Conservation (phyloP, 2,888 invertebrate genomes). For the Eulithis prunata region DNA sequence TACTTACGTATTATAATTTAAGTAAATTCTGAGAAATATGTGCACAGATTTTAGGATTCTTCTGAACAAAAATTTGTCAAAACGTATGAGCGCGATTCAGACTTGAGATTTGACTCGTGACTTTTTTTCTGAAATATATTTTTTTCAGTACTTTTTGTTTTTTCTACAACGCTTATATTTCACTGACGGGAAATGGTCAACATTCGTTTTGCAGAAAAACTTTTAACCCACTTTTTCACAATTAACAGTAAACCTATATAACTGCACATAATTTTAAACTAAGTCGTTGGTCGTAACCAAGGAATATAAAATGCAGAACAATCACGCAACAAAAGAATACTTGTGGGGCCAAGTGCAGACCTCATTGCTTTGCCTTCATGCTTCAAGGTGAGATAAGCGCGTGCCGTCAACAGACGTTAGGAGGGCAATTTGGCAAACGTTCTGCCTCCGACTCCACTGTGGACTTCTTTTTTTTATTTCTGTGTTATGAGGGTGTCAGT, state of each 20-base stretch:
- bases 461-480: constrained; percentile 30
- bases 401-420: constrained; percentile 41
- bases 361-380: constrained; percentile 33
- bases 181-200: not conserved
- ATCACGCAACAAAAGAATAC: constrained; percentile 40
- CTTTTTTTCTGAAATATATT: too few species aligned
- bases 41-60: too few species aligned
- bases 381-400: constrained; percentile 38
- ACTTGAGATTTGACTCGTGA: too few species aligned
- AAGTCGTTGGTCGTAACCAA: constrained; percentile 35
- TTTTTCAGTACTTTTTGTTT: not conserved
- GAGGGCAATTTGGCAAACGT: constrained; percentile 43
- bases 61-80: too few species aligned
- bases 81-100: too few species aligned
- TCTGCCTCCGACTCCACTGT: constrained; percentile 29
- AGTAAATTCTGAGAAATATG: too few species aligned
- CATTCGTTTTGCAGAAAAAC: constrained; percentile 19
- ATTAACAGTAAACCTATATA: constrained; percentile 28
- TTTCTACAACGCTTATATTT: not conserved
- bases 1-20: too few species aligned
- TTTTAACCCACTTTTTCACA: constrained; percentile 27
- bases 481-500: constrained; percentile 29
- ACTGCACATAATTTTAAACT: constrained; percentile 34
- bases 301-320: constrained; percentile 43
- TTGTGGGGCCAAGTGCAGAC: constrained; percentile 31